Percentiles rank a stretch among this genome's conserved stretches.
phyloP scores from a whole-genome alignment of 2,797 vertebrate genomes.

The Thunnus albacares region DNA sequence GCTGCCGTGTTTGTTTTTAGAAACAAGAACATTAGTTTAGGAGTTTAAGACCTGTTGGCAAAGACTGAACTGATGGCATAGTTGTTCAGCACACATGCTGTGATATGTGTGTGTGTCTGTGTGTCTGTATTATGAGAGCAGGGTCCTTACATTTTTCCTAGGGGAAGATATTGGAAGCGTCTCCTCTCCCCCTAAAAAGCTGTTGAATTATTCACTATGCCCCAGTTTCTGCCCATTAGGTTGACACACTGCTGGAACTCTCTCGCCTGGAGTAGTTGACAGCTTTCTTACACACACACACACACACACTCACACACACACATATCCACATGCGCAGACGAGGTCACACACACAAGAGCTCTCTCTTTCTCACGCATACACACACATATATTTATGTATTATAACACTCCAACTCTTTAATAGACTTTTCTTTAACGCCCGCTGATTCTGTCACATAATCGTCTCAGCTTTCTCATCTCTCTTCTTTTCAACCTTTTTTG shows the following conservation, averaged over 20 bases:
- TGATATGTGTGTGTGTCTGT: conserved; percentile 18
- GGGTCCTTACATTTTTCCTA: conserved; percentile 69
- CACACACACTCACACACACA: conserved; percentile 10
- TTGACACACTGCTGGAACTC: conserved; percentile 86
- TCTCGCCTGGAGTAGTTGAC: conserved; percentile 84
- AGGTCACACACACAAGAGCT: conserved; percentile 33
- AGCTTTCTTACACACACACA: conserved; percentile 75
- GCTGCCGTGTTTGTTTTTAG: conserved; percentile 51
- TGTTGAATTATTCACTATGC: conserved; percentile 88
- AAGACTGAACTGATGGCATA: conserved; percentile 44
- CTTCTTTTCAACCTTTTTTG: conserved; percentile 10
- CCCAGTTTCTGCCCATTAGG: conserved; percentile 88
- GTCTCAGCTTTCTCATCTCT: conserved; percentile 21
- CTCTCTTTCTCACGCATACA: not conserved
- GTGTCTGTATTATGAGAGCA: conserved; percentile 57
- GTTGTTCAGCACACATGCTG: conserved; percentile 46
- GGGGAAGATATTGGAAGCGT: conserved; percentile 78
- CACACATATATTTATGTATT: conserved; percentile 26
- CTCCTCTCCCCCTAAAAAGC: conserved; percentile 84
- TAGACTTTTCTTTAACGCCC: conserved; percentile 32
- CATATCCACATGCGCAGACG: conserved; percentile 3
- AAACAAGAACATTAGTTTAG: conserved; percentile 52
- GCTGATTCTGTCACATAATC: conserved; percentile 54
- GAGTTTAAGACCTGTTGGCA: conserved; percentile 51
- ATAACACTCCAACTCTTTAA: conserved; percentile 36